Evolutionary conservation across 1,140 invertebrate species (phyloP).

Genomic region (Colletes gigas): DNA sequence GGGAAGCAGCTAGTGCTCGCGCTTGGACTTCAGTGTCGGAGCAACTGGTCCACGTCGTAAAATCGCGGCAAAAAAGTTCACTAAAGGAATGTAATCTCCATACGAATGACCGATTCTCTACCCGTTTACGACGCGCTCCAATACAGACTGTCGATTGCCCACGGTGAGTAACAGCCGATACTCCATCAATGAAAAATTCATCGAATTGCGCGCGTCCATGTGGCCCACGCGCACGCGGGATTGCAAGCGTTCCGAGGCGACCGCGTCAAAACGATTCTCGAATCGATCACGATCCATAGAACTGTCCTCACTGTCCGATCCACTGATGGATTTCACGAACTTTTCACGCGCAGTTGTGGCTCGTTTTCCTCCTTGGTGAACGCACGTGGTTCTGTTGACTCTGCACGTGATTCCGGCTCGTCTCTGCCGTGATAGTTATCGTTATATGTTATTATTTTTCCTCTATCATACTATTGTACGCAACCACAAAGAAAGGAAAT

Average conservation of each 20-base stretch:
- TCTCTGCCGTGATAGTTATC: no score
- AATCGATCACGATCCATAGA: background rate
- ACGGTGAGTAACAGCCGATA: conserved; percentile 39
- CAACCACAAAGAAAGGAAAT: no score
- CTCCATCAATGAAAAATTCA: background rate
- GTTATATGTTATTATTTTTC: no score
- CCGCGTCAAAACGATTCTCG: background rate
- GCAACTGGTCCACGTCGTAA: conserved; percentile 75
- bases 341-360: no score
- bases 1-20: conserved; percentile 55
- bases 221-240: background rate
- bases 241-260: background rate
- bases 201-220: background rate
- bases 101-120: conserved; percentile 64
- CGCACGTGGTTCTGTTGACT: no score
- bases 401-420: no score
- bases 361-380: no score
- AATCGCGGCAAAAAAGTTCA: conserved; percentile 38
- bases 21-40: conserved; percentile 78
- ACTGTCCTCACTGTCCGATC: no score
- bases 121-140: conserved; percentile 65
- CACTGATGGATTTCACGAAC: no score
- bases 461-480: no score
- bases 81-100: conserved; percentile 78
- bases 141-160: conserved; percentile 30